Base-by-base conservation (phyloP, 2,797 vertebrate genomes). In the Lerista edwardsae region DNA sequence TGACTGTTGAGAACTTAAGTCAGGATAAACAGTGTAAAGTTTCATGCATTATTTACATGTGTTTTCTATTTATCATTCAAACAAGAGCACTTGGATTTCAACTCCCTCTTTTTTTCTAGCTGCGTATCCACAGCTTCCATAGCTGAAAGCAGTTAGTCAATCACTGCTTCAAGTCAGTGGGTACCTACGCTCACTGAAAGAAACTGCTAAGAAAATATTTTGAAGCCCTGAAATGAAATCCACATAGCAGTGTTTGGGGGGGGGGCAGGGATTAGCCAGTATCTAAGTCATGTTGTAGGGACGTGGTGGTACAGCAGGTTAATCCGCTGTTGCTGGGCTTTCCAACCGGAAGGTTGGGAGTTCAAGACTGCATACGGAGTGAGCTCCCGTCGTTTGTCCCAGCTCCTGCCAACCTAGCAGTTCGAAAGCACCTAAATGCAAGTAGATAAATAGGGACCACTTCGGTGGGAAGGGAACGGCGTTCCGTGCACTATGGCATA, bases 11-110 rank as follows among this genome's bases (percentile, higher is more conserved):
- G 79, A 76, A 90, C 85, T 62, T 19, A 89, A 87, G 23, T 55
- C 0, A 29, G 65, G 85, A 44, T 72, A 84, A 86, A 90, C 77
- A n/a, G 21, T 57, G 27, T 79, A 89, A 64, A 17, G 79, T 74
- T 86, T 59, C 3, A 41, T 67, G 27, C 81, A 67, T 80, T 82
- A 82, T 74, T 91, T 89, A 86, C 75, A 73, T 1, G 0, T 81
- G 14, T 84, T 72, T 87, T 12, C 29, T 51, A 44, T 87, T 27
- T 41, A 75, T 34, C 68, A 55, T 85, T 27, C 59, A 69, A 64
- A 82, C 64, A 85, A 65, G 75, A 83, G n/a, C 19, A 91, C 75
- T 88, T 84, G 19, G 34, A 80, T 91, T 88, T 90, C 39, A 79
- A 15, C 0, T 7, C 14, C 72, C 34, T 15, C 27, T 4, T 27